Evolutionary conservation across 2,113 vertebrate genomes (phyloP), one percentile per base, ranked within the genome.

Genomic region (Uria lomvia): DNA sequence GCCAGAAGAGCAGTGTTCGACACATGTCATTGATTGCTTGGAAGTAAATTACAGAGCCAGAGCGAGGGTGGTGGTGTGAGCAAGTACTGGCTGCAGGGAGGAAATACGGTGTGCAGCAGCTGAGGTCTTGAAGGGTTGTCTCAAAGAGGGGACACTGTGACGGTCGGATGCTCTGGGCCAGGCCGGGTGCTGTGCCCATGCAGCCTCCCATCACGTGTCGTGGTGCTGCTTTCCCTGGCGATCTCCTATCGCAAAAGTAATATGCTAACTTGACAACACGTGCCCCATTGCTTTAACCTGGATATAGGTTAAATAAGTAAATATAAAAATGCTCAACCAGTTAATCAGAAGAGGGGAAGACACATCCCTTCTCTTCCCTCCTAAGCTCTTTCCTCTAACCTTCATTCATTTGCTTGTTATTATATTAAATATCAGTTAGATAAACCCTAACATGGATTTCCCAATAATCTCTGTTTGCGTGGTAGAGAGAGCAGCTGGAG

Each of bases 141-240:
- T 94, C 67, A 83, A 38, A 59, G 67, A 36, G 12, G 42, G 60
- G 49, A 9, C 1, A 2, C 53, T n/a, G 13, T 30, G 42, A 24
- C 53, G 12, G n/a, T 12, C 15, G 52, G 27, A 12, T 40, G 66
- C 60, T 52, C 53, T 29, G 50, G 26, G 42, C 17, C 36, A 21
- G 1, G 1, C 14, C 0, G 1, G 60, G 17, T 68, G 42, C 53
- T 77, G 15, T 52, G 65, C 6, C 71, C 36, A 3, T 3, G n/a
- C 71, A 72, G 18, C n/a, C 26, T 47, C 65, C 59, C 59, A 26
- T 34, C 29, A 60, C 15, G 9, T 1, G 29, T 21, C 3, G 3
- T 1, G 1, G 27, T 32, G 32, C 50, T 66, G 45, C 42, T 63
- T 86, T 71, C 23, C 52, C 27, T 59, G 26, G 59, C 0, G 0